Conservation (phyloP, 2,113 vertebrate genomes). For the Upupa epops region DNA sequence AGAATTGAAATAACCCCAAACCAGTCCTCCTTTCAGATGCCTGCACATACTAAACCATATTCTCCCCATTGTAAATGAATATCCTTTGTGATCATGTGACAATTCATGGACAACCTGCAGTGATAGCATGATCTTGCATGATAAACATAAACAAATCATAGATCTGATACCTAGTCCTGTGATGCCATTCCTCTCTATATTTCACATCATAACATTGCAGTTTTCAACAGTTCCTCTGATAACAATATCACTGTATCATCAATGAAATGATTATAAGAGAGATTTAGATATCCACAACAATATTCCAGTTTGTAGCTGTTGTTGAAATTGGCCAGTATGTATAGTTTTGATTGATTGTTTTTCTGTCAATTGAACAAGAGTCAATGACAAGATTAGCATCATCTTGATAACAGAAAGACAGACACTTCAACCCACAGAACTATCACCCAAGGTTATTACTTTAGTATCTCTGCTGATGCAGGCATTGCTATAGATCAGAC, state of each 20-base stretch:
- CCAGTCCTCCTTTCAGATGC: background rate
- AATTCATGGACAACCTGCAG: background rate
- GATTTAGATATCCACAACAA: background rate
- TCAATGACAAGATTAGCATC: background rate
- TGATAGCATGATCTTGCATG: background rate
- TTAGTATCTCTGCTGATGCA: slow-evolving; percentile 5
- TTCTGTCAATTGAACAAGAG: background rate
- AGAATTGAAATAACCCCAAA: background rate
- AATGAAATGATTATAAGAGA: background rate
- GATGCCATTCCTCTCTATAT: background rate
- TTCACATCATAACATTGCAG: background rate
- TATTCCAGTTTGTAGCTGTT: background rate
- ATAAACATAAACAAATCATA: background rate
- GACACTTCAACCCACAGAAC: background rate
- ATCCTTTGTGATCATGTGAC: background rate
- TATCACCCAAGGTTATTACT: background rate
- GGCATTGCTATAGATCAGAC: background rate
- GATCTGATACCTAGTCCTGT: background rate
- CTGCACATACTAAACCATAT: background rate
- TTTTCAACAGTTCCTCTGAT: background rate
- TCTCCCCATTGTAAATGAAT: background rate
- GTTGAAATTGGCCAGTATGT: background rate
- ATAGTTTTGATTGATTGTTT: background rate
- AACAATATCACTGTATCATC: background rate
- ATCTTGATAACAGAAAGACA: background rate